Percentiles rank a stretch among this genome's conserved stretches.
These are phyloP conservation scores for Eurytoma adleriae DNA, from an alignment of 2,888 invertebrate genomes.

Conservation along the genomic window DNA sequence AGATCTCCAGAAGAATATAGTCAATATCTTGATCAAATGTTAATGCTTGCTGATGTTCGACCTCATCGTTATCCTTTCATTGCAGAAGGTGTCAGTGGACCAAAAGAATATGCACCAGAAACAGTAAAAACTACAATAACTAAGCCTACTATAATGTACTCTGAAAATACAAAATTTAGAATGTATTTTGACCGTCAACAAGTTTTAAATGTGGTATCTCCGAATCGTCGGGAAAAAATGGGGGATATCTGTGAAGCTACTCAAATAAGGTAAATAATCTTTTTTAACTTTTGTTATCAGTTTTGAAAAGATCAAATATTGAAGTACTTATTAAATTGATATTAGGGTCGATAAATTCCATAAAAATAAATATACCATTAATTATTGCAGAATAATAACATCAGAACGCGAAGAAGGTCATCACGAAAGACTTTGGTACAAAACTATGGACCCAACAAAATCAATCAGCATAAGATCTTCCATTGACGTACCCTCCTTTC, in stretches of 20 bases:
- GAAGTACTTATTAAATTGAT: not conserved
- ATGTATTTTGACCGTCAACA: slow-evolving; percentile 66
- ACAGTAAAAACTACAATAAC: slow-evolving; percentile 68
- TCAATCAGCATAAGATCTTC: slow-evolving; percentile 58
- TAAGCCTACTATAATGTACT: slow-evolving; percentile 65
- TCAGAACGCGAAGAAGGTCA: slow-evolving; percentile 63
- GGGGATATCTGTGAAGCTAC: slow-evolving; percentile 68
- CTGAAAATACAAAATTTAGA: slow-evolving; percentile 70
- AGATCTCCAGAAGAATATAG: slow-evolving; percentile 70
- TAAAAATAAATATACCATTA: not conserved
- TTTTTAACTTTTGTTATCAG: not conserved
- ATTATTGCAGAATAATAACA: slow-evolving; percentile 61
- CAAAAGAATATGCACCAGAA: slow-evolving; percentile 72
- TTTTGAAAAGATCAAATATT: not conserved
- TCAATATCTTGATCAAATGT: slow-evolving; percentile 70
- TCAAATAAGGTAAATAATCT: slow-evolving; percentile 60
- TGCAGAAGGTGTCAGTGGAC: slow-evolving; percentile 66
- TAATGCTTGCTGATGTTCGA: slow-evolving; percentile 68
- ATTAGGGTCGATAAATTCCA: not conserved
- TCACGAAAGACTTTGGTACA: slow-evolving; percentile 69
- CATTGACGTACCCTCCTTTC: slow-evolving; percentile 65
- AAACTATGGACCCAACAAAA: slow-evolving; percentile 60
- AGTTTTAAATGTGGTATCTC: slow-evolving; percentile 66
- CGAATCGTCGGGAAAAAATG: slow-evolving; percentile 69
- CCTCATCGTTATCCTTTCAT: slow-evolving; percentile 65